Base-by-base conservation (phyloP, 2,797 vertebrate genomes). In the Xyrichtys novacula region DNA sequence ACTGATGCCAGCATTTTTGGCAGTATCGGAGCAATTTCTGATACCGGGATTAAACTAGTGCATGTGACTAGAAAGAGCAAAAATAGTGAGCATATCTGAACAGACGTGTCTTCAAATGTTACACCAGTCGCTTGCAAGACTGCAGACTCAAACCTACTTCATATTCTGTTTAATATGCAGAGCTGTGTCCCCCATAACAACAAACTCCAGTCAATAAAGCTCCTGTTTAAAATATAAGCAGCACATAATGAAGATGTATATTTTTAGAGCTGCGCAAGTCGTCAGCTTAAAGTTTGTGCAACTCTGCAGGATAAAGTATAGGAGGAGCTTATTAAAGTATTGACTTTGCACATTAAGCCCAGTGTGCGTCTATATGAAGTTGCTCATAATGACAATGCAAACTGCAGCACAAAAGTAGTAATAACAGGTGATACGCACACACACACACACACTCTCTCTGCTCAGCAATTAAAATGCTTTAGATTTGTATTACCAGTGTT, bases 321-420 rank as follows among this genome's bases (percentile, higher is more conserved):
- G 54, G 58, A 74, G n/a, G 20, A 52, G 60, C 29, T 47, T 62
- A 77, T 55, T 83, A 50, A 74, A 65, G 57, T 73, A 10, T 43
- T 55, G 20, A 32, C 54, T 67, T 61, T 61, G 48, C 54, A 11
- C 29, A 38, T 47, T 39, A 55, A 22, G 53, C 46, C 56, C 50
- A 70, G 42, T 34, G 32, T 22, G 36, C 49, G 38, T 74, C 29
- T 66, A 59, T 58, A 73, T 65, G 46, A 68, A 65, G 68, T 34
- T 71, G 44, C 72, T 78, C 71, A 58, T 36, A 78, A 69, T 31
- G 39, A 25, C 42, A 46, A 48, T 36, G 54, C 42, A 84, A 70
- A 38, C 77, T 75, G 56, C 57, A 48, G 58, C 22, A 36, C 59
- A 63, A 53, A 28, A 26, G 65, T 11, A 54, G 56, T 71, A 63